Conservation (phyloP, 1,140 invertebrate genomes). For the Muscidifurax raptorellus region DNA sequence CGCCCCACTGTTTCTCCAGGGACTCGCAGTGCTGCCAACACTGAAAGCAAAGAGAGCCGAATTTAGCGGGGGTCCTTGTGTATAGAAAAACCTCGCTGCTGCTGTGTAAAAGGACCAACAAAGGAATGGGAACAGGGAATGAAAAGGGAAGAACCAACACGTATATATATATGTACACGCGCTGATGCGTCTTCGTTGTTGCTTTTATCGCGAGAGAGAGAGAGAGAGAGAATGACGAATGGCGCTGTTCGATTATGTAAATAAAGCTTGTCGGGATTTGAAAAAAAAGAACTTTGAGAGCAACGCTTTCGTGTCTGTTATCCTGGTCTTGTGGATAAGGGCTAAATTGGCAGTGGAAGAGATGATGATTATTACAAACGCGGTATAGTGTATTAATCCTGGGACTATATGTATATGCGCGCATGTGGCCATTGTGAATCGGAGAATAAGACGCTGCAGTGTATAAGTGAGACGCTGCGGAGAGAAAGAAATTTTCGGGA, state of each 20-base stretch:
- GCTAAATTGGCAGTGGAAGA: not conserved
- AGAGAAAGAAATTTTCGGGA: slow-evolving; percentile 49
- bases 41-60: slow-evolving; percentile 77
- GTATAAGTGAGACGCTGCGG: not conserved
- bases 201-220: not conserved
- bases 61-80: slow-evolving; percentile 35
- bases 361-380: not conserved
- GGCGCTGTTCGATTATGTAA: slow-evolving; percentile 22
- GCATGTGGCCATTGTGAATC: too few species aligned
- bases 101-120: not conserved
- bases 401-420: too few species aligned
- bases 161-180: too few species aligned
- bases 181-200: not conserved
- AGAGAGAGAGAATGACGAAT: not conserved
- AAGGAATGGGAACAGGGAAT: not conserved
- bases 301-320: slow-evolving; percentile 3
- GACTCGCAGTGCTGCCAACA: slow-evolving; percentile 88
- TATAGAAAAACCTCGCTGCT: slow-evolving; percentile 42
- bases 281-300: not conserved
- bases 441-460: not conserved
- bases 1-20: slow-evolving; percentile 84
- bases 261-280: too few species aligned
- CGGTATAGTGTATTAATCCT: too few species aligned
- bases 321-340: not conserved
- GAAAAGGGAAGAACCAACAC: not conserved